Evolutionary conservation across 2,797 vertebrate genomes (phyloP).

Genomic region (Chrysocyon brachyurus): DNA sequence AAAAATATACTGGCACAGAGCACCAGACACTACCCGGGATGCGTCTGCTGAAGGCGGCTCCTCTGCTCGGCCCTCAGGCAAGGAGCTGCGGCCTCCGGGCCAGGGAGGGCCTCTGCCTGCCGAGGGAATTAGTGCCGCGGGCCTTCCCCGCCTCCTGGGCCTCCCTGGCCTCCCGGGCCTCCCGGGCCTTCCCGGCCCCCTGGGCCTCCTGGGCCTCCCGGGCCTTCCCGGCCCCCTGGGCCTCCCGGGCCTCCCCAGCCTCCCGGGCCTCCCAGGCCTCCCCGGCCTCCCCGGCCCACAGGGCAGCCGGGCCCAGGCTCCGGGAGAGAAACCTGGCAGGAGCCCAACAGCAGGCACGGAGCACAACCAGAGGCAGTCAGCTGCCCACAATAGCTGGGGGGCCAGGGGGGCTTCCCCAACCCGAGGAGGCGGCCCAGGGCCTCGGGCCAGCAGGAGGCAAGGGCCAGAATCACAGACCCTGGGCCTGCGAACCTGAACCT

Average conservation of each 20-base stretch:
- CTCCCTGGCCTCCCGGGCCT: neutral
- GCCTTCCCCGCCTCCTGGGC: neutral
- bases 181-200: too few species aligned
- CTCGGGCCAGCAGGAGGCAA: accelerated
- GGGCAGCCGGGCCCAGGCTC: neutral
- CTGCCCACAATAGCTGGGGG: neutral
- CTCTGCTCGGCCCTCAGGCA: neutral
- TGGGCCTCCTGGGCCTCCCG: neutral
- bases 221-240: neutral
- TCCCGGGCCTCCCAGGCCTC: neutral
- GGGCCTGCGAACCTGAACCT: neutral
- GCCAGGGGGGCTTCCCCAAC: neutral
- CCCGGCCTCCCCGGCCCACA: too few species aligned
- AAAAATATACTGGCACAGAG: neutral
- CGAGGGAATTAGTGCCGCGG: neutral
- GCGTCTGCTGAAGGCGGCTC: neutral
- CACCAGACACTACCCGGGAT: neutral
- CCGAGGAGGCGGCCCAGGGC: neutral
- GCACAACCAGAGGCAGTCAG: neutral
- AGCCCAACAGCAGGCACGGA: neutral
- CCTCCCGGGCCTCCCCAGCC: neutral
- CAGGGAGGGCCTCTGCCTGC: neutral
- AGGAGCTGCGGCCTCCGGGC: neutral
- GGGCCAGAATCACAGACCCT: constrained; percentile 37
- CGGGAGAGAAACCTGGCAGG: neutral